Percentiles rank a stretch among this genome's conserved stretches.
Conservation (phyloP, 1,140 invertebrate genomes). For the Coelopa frigida region DNA sequence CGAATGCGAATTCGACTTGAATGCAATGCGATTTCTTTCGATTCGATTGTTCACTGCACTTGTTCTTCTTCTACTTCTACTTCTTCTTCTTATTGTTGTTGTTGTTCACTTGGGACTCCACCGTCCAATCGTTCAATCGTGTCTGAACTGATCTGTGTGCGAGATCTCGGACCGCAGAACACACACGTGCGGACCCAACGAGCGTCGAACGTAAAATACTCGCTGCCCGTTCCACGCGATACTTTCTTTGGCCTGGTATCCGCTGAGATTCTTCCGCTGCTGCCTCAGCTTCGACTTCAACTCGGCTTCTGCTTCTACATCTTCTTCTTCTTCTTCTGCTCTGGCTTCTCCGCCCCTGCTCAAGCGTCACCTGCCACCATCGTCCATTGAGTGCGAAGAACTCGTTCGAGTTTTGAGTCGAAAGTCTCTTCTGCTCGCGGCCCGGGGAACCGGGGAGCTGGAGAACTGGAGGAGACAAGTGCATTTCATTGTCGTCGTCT, state of each 20-base stretch:
- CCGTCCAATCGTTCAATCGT: too few relatives aligned
- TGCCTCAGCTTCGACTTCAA: constrained; percentile 7
- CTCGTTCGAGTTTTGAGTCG: not conserved
- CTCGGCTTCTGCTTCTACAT: constrained; percentile 9
- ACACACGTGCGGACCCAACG: constrained; percentile 40
- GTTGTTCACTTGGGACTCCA: too few relatives aligned
- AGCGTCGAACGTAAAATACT: constrained; percentile 44
- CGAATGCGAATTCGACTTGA: too few relatives aligned
- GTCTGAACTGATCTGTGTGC: too few relatives aligned
- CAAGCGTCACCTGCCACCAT: constrained; percentile 8
- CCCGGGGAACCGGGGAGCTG: too few relatives aligned
- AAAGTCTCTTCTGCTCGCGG: not conserved
- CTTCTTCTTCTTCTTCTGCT: constrained; percentile 11
- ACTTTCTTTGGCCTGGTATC: constrained; percentile 44
- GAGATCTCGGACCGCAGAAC: constrained; percentile 4
- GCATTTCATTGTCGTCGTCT: too few relatives aligned
- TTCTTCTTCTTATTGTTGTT: too few relatives aligned
- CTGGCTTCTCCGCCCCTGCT: constrained; percentile 9
- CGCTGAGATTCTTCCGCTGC: constrained; percentile 17
- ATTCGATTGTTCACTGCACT: too few relatives aligned
- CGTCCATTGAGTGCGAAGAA: not conserved
- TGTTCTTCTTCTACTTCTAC: too few relatives aligned
- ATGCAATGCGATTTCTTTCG: too few relatives aligned
- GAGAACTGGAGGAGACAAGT: too few relatives aligned
- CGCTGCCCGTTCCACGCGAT: constrained; percentile 28